Conservation (phyloP, 2,888 invertebrate genomes). For the Aphidoletes aphidimyza region DNA sequence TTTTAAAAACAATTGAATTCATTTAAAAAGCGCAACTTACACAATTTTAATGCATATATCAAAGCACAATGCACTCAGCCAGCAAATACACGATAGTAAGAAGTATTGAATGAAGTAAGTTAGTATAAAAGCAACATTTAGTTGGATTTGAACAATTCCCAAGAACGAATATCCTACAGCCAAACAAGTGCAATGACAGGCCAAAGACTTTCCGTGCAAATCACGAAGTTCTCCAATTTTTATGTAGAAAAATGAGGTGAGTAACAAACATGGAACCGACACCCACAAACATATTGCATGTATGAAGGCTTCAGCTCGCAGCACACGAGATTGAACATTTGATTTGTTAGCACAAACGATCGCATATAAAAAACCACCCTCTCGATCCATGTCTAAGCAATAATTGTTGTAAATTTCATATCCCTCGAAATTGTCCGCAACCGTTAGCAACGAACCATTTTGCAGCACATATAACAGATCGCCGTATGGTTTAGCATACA, state of each 20-base stretch:
- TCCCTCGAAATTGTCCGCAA: conserved; percentile 62
- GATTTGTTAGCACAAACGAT: conserved; percentile 61
- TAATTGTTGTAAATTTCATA: conserved; percentile 63
- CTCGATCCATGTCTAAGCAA: conserved; percentile 63
- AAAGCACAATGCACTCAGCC: conserved; percentile 64
- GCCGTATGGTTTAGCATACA: conserved; percentile 59
- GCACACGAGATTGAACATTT: neutral
- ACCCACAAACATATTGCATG: conserved; percentile 55
- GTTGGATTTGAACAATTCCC: conserved; percentile 55
- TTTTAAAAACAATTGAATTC: neutral
- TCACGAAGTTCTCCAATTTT: conserved; percentile 60
- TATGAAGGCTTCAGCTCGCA: conserved; percentile 50
- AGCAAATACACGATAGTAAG: conserved; percentile 64
- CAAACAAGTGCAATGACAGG: conserved; percentile 63
- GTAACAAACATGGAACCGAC: conserved; percentile 55
- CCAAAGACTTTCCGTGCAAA: conserved; percentile 64
- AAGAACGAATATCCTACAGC: conserved; percentile 63
- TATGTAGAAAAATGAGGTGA: conserved; percentile 55
- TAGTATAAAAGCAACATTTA: neutral
- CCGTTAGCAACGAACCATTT: conserved; percentile 64
- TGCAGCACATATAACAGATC: conserved; percentile 63
- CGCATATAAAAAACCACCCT: conserved; percentile 62
- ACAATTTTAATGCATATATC: conserved; percentile 64
- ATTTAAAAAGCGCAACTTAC: conserved; percentile 59
- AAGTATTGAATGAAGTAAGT: conserved; percentile 65